Evolutionary conservation across 2,888 invertebrate species (phyloP), one percentile per base, ranked within the genome.

Genomic region (Acrobasis consociella): DNA sequence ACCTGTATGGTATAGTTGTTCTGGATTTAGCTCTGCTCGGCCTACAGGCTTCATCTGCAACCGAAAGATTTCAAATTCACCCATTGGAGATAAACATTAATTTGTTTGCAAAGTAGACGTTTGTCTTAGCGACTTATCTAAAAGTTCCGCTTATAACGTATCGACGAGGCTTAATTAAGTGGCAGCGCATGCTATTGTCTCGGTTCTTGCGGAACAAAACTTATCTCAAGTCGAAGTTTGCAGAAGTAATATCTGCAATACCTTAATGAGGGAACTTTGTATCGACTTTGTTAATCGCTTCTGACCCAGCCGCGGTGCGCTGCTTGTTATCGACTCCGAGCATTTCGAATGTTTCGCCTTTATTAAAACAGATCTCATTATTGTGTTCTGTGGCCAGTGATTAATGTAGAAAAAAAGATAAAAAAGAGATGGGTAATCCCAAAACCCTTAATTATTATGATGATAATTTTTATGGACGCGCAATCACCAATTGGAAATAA

Each of bases 1-100:
- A 92, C 92, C 92, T 92, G 92, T 90, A 92, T 78, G 92, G 92
- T 75, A 92, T 89, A 81, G 91, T 75, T 69, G 92, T 91, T 91
- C 92, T 91, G 87, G 92, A 90, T 87, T 91, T 91, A 91, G 91
- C 85, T 89, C 92, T 87, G 92, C 92, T 92, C 85, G 86, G 92
- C 86, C 92, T 92, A 91, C 89, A 91, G 81, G 87, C 86, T 79
- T 91, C 92, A 91, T 92, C 92, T 92, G 92, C 78, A 92, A 92
- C 86, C 89, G 92, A 91, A 82, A 87, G 75, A 85, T 76, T 81
- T 74, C 39, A 72, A 66, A 62, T 69, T 68, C 65, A 68, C 69
- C 59, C 65, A 66, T 63, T 62, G 59, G 60, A 63, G 60, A 64
- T 63, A 63, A 63, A 66, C 56, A 67, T 53, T 64, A 65, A 58